Evolutionary conservation across 2,113 vertebrate species (phyloP).

Genomic region (Syrmaticus mikado): DNA sequence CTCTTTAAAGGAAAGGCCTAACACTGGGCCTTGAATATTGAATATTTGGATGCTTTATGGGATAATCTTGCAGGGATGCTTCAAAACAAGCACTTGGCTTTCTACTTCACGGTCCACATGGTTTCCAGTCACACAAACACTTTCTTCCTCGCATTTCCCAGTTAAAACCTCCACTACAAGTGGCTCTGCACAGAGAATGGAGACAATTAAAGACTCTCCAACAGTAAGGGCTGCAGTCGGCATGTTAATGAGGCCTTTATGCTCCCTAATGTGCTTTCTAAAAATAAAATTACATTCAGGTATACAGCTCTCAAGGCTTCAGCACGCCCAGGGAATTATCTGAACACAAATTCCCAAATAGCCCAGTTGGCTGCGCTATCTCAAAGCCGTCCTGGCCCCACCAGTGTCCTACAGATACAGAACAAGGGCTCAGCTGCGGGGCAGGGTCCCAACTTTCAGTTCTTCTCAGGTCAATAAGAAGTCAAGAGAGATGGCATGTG

Average conservation of each 20-base stretch:
- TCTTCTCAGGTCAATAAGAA: neutral
- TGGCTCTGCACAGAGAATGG: neutral
- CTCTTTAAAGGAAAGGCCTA: neutral
- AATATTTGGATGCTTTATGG: neutral
- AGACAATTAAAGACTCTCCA: conserved; percentile 50
- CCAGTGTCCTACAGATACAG: neutral
- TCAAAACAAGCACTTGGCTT: neutral
- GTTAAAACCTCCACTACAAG: neutral
- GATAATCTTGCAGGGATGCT: neutral
- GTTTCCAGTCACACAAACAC: neutral
- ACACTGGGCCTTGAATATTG: too few relatives aligned
- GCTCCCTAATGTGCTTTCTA: conserved; percentile 40
- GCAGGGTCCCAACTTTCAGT: neutral
- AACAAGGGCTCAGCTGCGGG: neutral
- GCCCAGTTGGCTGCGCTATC: neutral
- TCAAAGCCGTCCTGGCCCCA: neutral
- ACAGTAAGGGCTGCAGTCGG: conserved; percentile 2
- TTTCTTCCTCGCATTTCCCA: neutral
- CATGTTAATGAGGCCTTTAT: conserved; percentile 34
- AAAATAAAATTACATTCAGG: conserved; percentile 50
- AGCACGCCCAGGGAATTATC: neutral
- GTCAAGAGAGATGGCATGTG: neutral
- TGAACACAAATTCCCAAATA: neutral
- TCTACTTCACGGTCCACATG: neutral
- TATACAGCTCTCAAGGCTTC: neutral